Evolutionary conservation across 2,888 invertebrate genomes (phyloP), one percentile per base, ranked within the genome.

Genomic region (Drosophila picticornis): DNA sequence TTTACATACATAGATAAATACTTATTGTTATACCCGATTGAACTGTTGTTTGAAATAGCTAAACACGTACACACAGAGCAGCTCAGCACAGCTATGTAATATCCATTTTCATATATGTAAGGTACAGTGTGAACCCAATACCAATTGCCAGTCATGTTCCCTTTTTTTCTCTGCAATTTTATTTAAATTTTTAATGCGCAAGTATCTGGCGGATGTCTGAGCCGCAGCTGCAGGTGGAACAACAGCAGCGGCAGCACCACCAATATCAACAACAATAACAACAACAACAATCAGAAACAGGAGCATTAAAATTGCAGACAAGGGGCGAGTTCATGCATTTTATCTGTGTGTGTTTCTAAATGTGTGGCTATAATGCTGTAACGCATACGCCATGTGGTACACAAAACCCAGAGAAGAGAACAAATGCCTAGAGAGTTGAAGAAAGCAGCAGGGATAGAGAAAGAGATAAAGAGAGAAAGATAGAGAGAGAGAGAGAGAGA

Each of bases 121-220:
- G 31, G 11, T 11, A 50, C 16, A 38, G 48, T 16, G 34, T 34
- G 53, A 40, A 50, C 46, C 40, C 51, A 48, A 60, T 57, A 36
- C 31, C 64, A 52, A 38, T 69, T 60, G 38, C 53, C 68, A 69
- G 55, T 34, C 61, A 66, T 62, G 46, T 34, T 38, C 67, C 75
- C 9, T 77, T 27, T 75, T 84, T 66, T 84, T 53, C 72, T 70
- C 85, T 85, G 83, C 83, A 87, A 76, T 89, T 76, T 81, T 83
- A 78, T 81, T 85, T 90, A 76, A 90, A 87, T 86, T 84, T 84
- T 89, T 89, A 86, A 86, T 86, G 76, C 68, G 27, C 77, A 82
- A 82, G 87, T 82, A 87, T 87, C 84, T 82, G 83, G 72, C 73
- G 72, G 67, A 56, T 67, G 82, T 70, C 77, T 88, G 82, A 86